Base-by-base conservation (phyloP, 2,113 vertebrate genomes). In the Platycercus adscitus region DNA sequence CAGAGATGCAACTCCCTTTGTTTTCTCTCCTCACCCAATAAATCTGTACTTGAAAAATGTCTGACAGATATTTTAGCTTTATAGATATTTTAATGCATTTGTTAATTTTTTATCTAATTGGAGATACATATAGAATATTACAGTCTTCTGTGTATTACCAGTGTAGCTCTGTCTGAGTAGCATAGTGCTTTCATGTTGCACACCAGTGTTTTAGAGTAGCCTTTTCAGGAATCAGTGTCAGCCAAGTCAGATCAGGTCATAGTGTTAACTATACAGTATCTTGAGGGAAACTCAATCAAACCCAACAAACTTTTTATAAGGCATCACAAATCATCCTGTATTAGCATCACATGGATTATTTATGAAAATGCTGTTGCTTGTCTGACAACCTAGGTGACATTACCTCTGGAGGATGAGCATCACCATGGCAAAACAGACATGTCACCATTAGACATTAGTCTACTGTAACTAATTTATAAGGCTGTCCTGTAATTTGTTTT, bases 381-480 rank as follows among this genome's bases (percentile, higher is more conserved):
- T 97, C 95, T 97, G 96, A 98, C 96, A 97, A 93, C 88, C 91
- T 95, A 94, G 96, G 95, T 97, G 96, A 97, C 96, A 96, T 97
- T 97, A 97, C 95, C 96, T 97, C 96, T 95, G 91, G 97, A 97
- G 95, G 91, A 97, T 96, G 97, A 96, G 85, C 96, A 97, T 97
- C 96, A 98, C 95, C 90, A 96, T 96, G 93, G 96, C 86, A 97
- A 96, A 97, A 97, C 92, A 97, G 97, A 96, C 95, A 94, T 96
- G 96, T 97, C 95, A 97, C 96, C 91, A 86, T 96, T 97, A 95
- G 94, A 96, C 94, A 95, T 96, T 96, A 97, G 96, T 96, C 95
- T 95, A 97, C 92, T 97, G 93, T 97, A 97, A 97, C 94, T 97
- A 97, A 97, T 97, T 97, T 94, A 96, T 97, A 97, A 97, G 94